Conservation (phyloP, 2,888 invertebrate genomes). For the Acleris cristana region DNA sequence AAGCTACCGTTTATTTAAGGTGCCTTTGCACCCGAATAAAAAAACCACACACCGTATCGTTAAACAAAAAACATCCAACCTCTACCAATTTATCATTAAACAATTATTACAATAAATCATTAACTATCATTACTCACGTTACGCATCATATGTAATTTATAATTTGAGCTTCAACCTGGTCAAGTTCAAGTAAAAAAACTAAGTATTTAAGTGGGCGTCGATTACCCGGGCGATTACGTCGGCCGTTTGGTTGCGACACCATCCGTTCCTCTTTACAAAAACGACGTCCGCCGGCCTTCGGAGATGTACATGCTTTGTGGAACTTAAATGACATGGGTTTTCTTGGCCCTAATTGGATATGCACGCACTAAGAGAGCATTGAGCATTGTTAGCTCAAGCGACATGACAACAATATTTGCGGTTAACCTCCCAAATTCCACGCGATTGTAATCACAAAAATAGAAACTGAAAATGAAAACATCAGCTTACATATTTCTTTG, state of each 20-base stretch:
- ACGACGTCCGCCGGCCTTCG: constrained; percentile 54
- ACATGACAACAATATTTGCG: too few species aligned
- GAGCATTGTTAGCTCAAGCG: constrained; percentile 1
- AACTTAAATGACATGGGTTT: constrained; percentile 37
- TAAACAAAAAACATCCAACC: too few species aligned
- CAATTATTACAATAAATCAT: constrained; percentile 20
- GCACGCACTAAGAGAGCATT: not conserved
- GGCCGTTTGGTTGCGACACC: constrained; percentile 57
- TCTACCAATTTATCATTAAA: constrained; percentile 13
- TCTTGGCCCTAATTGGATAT: constrained; percentile 29
- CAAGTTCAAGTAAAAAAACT: constrained; percentile 68
- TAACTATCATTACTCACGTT: constrained; percentile 37
- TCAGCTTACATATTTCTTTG: too few species aligned
- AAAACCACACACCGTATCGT: not conserved
- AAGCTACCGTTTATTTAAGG: too few species aligned
- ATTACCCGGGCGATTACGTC: constrained; percentile 58
- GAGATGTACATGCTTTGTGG: constrained; percentile 47
- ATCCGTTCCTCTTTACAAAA: constrained; percentile 65
- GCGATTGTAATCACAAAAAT: too few species aligned
- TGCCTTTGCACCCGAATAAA: not conserved
- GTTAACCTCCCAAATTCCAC: too few species aligned
- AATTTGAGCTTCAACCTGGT: constrained; percentile 47
- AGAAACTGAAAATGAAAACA: too few species aligned
- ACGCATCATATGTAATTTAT: constrained; percentile 49
- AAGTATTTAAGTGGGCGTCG: constrained; percentile 46